Evolutionary conservation across 2,113 vertebrate genomes (phyloP), one percentile per base, ranked within the genome.

Genomic region (Eulemur macaco): DNA sequence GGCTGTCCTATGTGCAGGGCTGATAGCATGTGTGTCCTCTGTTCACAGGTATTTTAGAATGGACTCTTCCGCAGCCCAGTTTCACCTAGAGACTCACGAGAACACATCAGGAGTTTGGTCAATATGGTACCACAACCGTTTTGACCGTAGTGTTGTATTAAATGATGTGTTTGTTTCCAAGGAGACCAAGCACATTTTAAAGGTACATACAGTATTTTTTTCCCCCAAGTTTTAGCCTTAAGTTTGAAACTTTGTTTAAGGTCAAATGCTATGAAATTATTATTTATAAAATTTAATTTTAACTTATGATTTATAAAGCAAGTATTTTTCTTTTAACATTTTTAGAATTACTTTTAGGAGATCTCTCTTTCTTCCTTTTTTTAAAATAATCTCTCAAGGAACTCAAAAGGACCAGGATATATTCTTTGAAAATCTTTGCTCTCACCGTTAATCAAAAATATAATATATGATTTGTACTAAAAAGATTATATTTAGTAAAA

Each of bases 91-190:
- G 97, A 98, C 98, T 92, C 98, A 97, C 12, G 97, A 98, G 95
- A 99, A 98, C 54, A 97, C 96, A 27, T 97, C 98, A 39, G 99
- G 99, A 77, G 98, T 98, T 97, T 99, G 99, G 98, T 99, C 99
- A 11, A 7, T 99, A 86, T 99, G 99, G 99, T 98, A 99, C 97
- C 99, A 98, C 80, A 99, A 99, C 97, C 98, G 99, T 82, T 98
- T 99, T 93, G 98, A 98, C 80, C 98, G 98, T 63, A 98, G 97
- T 73, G 88, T 99, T 97, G 98, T 98, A 45, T 91, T 99, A 97
- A 98, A 94, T 6, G 98, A 99, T 34, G 99, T 99, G 84, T 99
- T 99, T 81, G 93, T 99, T 88, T 98, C 99, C 73, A 99, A 98
- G 94, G 99, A 99, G 86, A 97, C 98, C 3, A 98, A 98, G 86